Evolutionary conservation across 2,113 vertebrate species (phyloP).

Genomic region (Serinus canaria): DNA sequence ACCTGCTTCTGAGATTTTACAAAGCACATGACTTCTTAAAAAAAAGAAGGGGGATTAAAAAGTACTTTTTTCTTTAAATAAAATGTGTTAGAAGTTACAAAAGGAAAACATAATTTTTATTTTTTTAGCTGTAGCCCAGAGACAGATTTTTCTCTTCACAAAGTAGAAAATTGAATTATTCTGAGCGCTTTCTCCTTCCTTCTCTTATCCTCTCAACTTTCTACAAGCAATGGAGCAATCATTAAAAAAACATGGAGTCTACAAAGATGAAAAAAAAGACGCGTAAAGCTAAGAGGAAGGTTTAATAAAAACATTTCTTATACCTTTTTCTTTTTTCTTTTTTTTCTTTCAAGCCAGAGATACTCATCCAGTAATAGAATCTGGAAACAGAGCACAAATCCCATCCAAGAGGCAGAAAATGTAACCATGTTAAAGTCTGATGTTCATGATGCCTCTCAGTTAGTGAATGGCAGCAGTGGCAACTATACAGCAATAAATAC

Average conservation of each 20-base stretch:
- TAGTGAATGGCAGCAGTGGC: neutral
- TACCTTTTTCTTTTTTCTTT: neutral
- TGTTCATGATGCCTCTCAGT: neutral
- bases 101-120: neutral
- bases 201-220: slow-evolving; percentile 18
- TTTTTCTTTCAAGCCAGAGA: neutral
- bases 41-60: neutral
- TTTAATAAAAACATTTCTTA: slow-evolving; percentile 23
- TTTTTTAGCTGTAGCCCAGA: slow-evolving; percentile 35
- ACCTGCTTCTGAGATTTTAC: neutral
- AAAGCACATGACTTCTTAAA: neutral
- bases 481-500: neutral
- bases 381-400: slow-evolving; percentile 13
- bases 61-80: neutral
- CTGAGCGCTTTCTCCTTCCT: neutral
- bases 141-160: slow-evolving; percentile 42
- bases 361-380: neutral
- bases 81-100: slow-evolving; percentile 16
- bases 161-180: slow-evolving; percentile 59
- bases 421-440: neutral
- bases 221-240: slow-evolving; percentile 9
- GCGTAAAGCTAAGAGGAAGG: slow-evolving; percentile 1
- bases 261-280: neutral
- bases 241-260: slow-evolving; percentile 57
- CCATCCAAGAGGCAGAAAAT: neutral